Base-by-base conservation (phyloP, 2,797 vertebrate species). In the Limnodromus scolopaceus region DNA sequence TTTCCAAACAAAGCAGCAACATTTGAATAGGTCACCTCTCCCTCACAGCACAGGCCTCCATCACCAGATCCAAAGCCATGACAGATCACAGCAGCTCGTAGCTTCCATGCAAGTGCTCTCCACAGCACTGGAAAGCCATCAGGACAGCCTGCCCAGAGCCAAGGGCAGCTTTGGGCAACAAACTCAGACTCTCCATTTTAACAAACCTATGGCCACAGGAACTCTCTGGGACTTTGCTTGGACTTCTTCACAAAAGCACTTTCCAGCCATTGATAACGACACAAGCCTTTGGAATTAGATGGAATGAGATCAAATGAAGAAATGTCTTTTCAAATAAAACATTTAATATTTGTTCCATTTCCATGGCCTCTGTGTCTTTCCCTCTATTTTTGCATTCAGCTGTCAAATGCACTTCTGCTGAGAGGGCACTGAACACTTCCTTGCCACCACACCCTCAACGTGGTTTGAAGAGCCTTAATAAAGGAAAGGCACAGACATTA, bases 331-430 rank as follows among this genome's bases (percentile, higher is more conserved):
- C 55, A 57, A 71, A 76, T 18, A 38, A 66, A 80, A 43, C 8
- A 16, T 51, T 51, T 38, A 48, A 41, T 11, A 8, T 75, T 64
- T 11, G 12, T 30, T 57, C 51, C 16, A 25, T 39, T 65, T 91
- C 45, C 51, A 45, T 0, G 2, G 19, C 8, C 20, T 68, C 32
- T 0, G 5, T 20, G 32, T 30, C 11, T 0, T 36, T 60, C 53
- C 51, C 24, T 13, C 17, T 22, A 0, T 22, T 87, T 91, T 54
- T 75, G n/a, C 30, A 60, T 9, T 81, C 64, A 71, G 25, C 54
- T 89, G 78, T 49, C 69, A 61, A 70, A n/a, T 1, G 4, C 38
- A 22, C 13, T 17, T 46, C 20, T 86, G 15, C 34, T 25, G 5
- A 51, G 65, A 60, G 18, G 18, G 24, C 55, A 65, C 0, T 17